Evolutionary conservation across 2,888 invertebrate genomes (phyloP).

Genomic region (Aproaerema taeniolella): DNA sequence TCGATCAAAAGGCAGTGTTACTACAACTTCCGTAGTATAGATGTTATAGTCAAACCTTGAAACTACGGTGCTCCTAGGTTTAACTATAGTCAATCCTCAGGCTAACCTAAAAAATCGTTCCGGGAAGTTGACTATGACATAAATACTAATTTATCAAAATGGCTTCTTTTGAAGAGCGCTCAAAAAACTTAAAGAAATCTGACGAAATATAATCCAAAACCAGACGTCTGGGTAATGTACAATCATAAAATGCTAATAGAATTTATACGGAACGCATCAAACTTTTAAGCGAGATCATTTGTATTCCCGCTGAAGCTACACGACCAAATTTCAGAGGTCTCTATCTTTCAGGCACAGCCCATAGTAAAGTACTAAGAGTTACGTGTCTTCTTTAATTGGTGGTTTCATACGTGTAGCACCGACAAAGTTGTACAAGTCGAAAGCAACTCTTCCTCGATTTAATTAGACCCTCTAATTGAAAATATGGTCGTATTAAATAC

Average conservation of each 20-base stretch:
- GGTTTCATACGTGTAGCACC: slow-evolving; percentile 40
- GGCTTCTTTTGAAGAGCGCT: too few species aligned
- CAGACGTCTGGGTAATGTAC: slow-evolving; percentile 62
- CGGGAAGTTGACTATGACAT: too few species aligned
- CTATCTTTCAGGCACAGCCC: background rate
- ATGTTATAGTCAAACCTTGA: too few species aligned
- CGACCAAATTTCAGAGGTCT: slow-evolving; percentile 28
- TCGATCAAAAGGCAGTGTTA: too few species aligned
- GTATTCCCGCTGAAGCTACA: slow-evolving; percentile 52
- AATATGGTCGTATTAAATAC: slow-evolving; percentile 57
- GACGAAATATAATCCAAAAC: slow-evolving; percentile 20
- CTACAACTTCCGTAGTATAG: too few species aligned
- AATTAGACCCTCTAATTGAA: slow-evolving; percentile 63
- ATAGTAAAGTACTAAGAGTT: slow-evolving; percentile 2
- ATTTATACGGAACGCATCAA: slow-evolving; percentile 66
- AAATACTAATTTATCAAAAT: too few species aligned
- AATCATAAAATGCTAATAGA: slow-evolving; percentile 64
- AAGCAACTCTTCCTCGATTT: slow-evolving; percentile 59
- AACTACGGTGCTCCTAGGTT: too few species aligned
- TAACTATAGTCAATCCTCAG: too few species aligned
- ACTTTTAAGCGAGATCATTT: slow-evolving; percentile 68
- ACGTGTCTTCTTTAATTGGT: slow-evolving; percentile 33
- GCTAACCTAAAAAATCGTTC: too few species aligned
- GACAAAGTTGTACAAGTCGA: slow-evolving; percentile 48
- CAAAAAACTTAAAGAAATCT: background rate